Base-by-base conservation (phyloP, 2,888 invertebrate genomes). In the Oscheius myriophilus region DNA sequence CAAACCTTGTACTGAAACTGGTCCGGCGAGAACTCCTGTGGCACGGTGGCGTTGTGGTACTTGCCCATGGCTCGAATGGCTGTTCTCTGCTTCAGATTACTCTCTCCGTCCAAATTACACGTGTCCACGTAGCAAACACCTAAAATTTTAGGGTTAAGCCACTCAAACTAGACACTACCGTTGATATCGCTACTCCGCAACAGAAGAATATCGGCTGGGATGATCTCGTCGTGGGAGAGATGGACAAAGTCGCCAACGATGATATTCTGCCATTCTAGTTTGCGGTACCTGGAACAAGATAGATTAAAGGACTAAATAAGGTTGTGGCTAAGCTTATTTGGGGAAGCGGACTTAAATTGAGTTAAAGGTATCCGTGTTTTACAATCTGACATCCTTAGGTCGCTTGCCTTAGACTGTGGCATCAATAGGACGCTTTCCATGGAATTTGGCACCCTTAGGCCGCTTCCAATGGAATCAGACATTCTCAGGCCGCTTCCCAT, bases 41-140 rank as follows among this genome's bases (percentile, higher is more conserved):
- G 78, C 11, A 75, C 78, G 63, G 64, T 70, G 12, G 70, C 45
- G 49, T 71, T 72, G 57, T 80, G 78, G 61, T 75, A 78, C 49
- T 95, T 94, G 84, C 95, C 94, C 64, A 80, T 80, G 6, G 80
- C 78, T 26, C 76, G 72, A 26, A 78, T 92, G 54, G 93, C 93
- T 87, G 93, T 91, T 80, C 96, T 90, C 87, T 94, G 93, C 87
- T 96, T 96, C 71, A 96, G 90, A 89, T 96, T 96, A 57, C 94
- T 93, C 89, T 96, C 96, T 11, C 96, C 96, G 86, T 96, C 96
- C 85, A 96, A 89, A 89, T 96, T 96, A 86, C 94, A 94, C 0
- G 96, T 96, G 88, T 96, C 96, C 79, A 96, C 91, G 89, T 93
- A 95, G 87, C 95, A 95, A 69, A 93, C 90, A 52, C 96, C 95